These are phyloP conservation scores for Scytalopus superciliaris DNA, from an alignment of 2,113 vertebrate genomes.

Conservation along the genomic window DNA sequence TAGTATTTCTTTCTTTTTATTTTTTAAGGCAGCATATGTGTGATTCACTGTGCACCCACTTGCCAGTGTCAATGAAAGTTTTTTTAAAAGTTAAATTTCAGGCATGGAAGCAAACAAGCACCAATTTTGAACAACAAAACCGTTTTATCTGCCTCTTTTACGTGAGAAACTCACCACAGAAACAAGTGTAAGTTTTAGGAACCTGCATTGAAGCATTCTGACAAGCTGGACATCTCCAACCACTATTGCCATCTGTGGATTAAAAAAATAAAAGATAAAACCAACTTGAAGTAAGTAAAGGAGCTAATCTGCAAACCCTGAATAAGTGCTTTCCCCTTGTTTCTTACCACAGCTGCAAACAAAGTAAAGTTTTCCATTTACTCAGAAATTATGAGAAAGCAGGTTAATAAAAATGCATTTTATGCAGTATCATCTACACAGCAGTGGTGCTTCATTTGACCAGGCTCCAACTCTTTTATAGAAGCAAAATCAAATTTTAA, in stretches of 20 bases:
- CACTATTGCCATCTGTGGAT: conserved; percentile 84
- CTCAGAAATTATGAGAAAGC: not conserved
- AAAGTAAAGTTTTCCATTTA: not conserved
- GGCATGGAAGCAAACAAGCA: not conserved
- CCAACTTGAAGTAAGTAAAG: not conserved
- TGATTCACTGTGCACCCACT: not conserved
- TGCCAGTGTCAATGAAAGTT: not conserved
- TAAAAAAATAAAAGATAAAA: not conserved
- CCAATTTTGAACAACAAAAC: too few species aligned
- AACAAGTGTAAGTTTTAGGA: conserved; percentile 89
- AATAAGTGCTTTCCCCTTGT: not conserved
- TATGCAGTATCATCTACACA: not conserved
- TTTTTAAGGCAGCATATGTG: not conserved
- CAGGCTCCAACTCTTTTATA: not conserved
- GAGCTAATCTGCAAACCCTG: not conserved
- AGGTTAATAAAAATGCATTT: not conserved
- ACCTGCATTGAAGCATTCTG: conserved; percentile 89
- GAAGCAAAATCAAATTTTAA: not conserved
- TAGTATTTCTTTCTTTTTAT: not conserved
- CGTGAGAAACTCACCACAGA: conserved; percentile 94
- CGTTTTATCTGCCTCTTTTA: too few species aligned
- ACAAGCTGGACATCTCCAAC: conserved; percentile 97
- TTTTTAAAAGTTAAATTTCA: not conserved
- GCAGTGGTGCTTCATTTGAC: not conserved
- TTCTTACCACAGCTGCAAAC: not conserved